Evolutionary conservation across 2,888 invertebrate genomes (phyloP).

Genomic region (Drosophila anomalata): DNA sequence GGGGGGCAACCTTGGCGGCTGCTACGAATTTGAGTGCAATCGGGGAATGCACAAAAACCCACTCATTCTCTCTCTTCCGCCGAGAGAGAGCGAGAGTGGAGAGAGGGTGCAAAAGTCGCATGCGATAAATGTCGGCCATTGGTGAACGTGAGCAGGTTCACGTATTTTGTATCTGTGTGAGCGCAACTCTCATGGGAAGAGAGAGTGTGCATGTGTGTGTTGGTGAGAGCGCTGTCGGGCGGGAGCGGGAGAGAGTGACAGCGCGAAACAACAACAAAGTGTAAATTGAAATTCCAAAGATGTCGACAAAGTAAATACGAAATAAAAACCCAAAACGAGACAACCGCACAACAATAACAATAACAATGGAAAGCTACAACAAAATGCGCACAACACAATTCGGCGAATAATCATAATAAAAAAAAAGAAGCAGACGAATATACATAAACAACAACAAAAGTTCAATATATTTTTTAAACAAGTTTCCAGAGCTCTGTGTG

Average conservation of each 20-base stretch:
- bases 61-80: conserved; percentile 28
- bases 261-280: conserved; percentile 71
- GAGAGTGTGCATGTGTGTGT: conserved; percentile 8
- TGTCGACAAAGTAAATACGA: conserved; percentile 77
- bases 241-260: conserved; percentile 33
- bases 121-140: conserved; percentile 55
- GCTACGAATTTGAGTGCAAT: conserved; percentile 42
- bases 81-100: neutral
- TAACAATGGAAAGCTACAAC: conserved; percentile 64
- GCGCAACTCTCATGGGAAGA: neutral
- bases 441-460: conserved; percentile 41
- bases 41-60: conserved; percentile 10
- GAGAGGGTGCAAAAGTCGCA: conserved; percentile 42
- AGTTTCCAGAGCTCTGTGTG: conserved; percentile 52
- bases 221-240: conserved; percentile 5
- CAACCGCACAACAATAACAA: conserved; percentile 45
- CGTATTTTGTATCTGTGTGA: conserved; percentile 62
- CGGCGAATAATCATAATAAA: conserved; percentile 59
- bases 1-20: conserved; percentile 57
- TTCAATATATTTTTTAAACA: conserved; percentile 62
- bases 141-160: conserved; percentile 51
- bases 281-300: conserved; percentile 82
- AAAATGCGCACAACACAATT: conserved; percentile 76
- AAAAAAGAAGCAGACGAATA: conserved; percentile 33
- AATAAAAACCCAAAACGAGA: conserved; percentile 52